phyloP scores from a whole-genome alignment of 2,113 vertebrate species.

The Rafetus swinhoei region DNA sequence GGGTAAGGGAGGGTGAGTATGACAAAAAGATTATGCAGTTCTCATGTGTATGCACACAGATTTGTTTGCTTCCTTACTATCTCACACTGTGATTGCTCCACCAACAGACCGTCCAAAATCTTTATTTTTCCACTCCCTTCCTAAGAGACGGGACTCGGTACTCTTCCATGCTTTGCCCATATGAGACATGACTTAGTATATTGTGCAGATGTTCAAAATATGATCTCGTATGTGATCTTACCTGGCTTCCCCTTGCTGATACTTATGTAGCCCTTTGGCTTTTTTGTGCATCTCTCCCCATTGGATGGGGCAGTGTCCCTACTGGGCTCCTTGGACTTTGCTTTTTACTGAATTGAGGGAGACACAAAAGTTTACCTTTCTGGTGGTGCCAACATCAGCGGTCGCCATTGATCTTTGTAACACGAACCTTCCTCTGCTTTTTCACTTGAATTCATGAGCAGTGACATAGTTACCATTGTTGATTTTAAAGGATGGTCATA shows the following conservation, averaged over 20 bases:
- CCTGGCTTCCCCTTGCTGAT: not conserved
- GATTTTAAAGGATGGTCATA: not conserved
- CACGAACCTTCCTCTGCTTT: not conserved
- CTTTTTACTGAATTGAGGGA: not conserved
- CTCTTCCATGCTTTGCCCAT: not conserved
- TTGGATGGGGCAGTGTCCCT: not conserved
- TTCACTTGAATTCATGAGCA: not conserved
- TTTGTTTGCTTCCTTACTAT: not conserved
- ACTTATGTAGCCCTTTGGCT: not conserved
- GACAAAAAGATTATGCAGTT: accelerated
- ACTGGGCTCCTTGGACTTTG: not conserved
- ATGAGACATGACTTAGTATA: not conserved
- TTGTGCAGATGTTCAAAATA: accelerated
- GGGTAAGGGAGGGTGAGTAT: not conserved
- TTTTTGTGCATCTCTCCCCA: not conserved
- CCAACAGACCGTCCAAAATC: not conserved
- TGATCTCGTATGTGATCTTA: not conserved
- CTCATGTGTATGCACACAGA: not conserved
- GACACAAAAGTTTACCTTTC: not conserved
- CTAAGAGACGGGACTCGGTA: accelerated
- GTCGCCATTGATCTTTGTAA: not conserved
- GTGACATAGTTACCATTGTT: not conserved
- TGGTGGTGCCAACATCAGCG: not conserved
- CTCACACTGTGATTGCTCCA: not conserved
- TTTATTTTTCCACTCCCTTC: not conserved